A percentile compares a stretch with the other conserved stretches of the same genome.
Conservation (phyloP, 1,140 invertebrate species). For the Cotesia typhae region DNA sequence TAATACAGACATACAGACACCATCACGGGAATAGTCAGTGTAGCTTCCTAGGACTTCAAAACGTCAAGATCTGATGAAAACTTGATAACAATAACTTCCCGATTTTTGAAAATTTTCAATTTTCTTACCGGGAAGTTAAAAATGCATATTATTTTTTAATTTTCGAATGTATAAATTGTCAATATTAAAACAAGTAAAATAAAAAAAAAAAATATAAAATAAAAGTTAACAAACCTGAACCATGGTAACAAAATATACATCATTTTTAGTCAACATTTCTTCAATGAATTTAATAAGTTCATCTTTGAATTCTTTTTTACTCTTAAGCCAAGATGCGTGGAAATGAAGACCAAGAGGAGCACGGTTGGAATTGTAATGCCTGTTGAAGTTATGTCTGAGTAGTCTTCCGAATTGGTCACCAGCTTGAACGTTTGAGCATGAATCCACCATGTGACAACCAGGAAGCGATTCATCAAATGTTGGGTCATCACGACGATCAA, state of each 20-base stretch:
- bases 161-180: too few species aligned
- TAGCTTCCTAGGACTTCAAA: too few species aligned
- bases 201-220: neutral
- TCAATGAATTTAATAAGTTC: conserved; percentile 94
- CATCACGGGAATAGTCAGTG: too few species aligned
- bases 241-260: conserved; percentile 95
- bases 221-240: conserved; percentile 71
- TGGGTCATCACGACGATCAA: conserved; percentile 90
- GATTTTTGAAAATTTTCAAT: too few species aligned
- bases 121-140: too few species aligned
- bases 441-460: conserved; percentile 94
- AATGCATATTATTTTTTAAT: too few species aligned
- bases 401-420: conserved; percentile 88
- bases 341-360: conserved; percentile 94
- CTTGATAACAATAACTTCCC: too few species aligned
- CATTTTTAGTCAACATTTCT: conserved; percentile 87
- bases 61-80: too few species aligned
- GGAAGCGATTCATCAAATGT: conserved; percentile 90
- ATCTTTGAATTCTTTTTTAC: conserved; percentile 91
- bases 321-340: conserved; percentile 95
- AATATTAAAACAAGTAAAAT: too few species aligned
- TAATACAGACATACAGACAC: too few species aligned
- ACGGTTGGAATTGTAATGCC: conserved; percentile 91
- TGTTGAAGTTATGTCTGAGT: conserved; percentile 92
- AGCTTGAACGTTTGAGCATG: conserved; percentile 89